Conservation (phyloP, 2,888 invertebrate genomes). For the Ethmia dodecea region DNA sequence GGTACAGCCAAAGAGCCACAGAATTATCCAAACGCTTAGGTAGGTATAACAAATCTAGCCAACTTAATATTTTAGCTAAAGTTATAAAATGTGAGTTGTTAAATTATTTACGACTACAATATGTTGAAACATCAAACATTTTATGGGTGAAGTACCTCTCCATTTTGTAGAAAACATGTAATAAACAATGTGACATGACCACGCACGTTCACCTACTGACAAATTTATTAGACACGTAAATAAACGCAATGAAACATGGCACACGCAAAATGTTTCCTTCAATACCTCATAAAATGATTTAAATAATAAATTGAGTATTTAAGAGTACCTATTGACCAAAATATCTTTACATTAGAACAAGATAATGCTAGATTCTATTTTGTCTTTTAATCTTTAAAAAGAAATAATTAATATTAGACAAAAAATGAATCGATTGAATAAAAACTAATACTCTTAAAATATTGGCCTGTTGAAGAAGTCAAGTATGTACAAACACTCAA, state of each 20-base stretch:
- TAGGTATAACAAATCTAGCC: too few species aligned
- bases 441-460: too few species aligned
- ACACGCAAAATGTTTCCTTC: constrained; percentile 28
- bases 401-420: too few species aligned
- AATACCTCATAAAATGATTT: not conserved
- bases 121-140: constrained; percentile 28
- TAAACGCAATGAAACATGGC: constrained; percentile 17
- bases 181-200: constrained; percentile 36
- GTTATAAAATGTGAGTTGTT: too few species aligned
- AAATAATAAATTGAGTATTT: not conserved
- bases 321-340: too few species aligned
- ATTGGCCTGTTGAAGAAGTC: constrained; percentile 22
- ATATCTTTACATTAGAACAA: too few species aligned
- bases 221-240: constrained; percentile 36
- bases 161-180: constrained; percentile 36
- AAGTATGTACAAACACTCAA: constrained; percentile 25
- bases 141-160: constrained; percentile 31
- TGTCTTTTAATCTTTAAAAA: too few species aligned
- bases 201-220: constrained; percentile 27
- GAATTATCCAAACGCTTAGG: too few species aligned
- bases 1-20: too few species aligned
- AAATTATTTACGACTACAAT: constrained; percentile 1
- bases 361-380: too few species aligned
- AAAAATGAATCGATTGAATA: too few species aligned
- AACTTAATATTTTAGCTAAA: too few species aligned